Evolutionary conservation across 2,888 invertebrate species (phyloP), one percentile per base, ranked within the genome.

Genomic region (Drosophila stalkeri): DNA sequence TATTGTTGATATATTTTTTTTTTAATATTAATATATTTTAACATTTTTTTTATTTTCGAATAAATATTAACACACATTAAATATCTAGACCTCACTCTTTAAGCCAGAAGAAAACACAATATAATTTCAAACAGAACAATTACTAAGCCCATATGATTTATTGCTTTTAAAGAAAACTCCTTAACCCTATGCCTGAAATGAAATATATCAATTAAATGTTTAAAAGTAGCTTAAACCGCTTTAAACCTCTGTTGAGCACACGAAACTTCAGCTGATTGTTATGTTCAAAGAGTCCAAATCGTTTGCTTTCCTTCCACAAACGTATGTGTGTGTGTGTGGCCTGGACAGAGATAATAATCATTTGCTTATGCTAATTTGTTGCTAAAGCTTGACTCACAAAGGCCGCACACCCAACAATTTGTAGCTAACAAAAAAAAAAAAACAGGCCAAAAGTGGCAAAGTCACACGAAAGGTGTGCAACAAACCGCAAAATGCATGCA

Each of bases 351-450:
- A 82, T 87, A 80, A 49, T 31, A 77, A 83, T 87, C 86, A 59
- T 64, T 69, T 61, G 75, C 51, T 65, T 88, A 84, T 84, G 84
- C 75, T 75, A 88, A 88, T 88, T 79, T 62, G 7, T 23, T 12
- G 18, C 18, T 5, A 27, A 41, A 62, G 57, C 56, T 49, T 86
- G 81, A 86, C 70, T 82, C 81, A 80, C 65, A 69, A 54, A 52
- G 52, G 52, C 63, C 33, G 35, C 62, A 35, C 37, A 54, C 49
- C 23, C 55, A 64, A 64, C 65, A 64, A 76, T 81, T 82, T 72
- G 72, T 83, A 64, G 35, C 51, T 39, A 18, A 49, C 31, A 55
- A 33, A 18, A 66, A 55, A 18, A 49, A n/a, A 55, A 33, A 18
- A 66, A 55, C 55, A 47, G 51, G 41, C 59, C 59, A 63, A 80